These are phyloP conservation scores for Calidris pygmaea DNA, from an alignment of 2,113 vertebrate species.

Conservation along the genomic window DNA sequence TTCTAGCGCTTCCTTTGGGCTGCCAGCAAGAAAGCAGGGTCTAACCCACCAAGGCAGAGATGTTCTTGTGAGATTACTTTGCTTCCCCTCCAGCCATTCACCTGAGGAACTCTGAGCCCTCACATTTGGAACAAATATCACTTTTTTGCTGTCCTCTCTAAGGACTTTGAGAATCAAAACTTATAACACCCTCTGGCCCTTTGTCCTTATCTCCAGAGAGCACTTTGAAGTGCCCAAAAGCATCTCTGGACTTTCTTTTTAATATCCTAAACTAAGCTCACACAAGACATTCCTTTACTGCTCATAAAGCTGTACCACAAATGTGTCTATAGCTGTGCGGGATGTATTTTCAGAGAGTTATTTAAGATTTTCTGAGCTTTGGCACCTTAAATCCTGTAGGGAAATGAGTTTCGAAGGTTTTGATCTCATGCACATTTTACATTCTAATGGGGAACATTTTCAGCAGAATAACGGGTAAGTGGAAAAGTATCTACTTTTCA, in stretches of 20 bases:
- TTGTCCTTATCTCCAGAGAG: constrained; percentile 48
- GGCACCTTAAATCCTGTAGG: constrained; percentile 37
- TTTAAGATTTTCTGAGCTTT: constrained; percentile 48
- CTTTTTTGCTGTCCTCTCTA: background rate
- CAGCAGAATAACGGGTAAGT: background rate
- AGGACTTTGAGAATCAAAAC: constrained; percentile 8
- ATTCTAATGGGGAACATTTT: background rate
- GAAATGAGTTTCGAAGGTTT: constrained; percentile 60
- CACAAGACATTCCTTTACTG: constrained; percentile 28
- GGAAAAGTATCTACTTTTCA: background rate
- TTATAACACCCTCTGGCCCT: constrained; percentile 30
- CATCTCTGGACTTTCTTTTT: constrained; percentile 61
- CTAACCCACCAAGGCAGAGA: background rate
- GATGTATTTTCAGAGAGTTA: constrained; percentile 22
- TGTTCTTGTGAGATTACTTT: constrained; percentile 1
- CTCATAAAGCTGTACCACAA: background rate
- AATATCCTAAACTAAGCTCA: constrained; percentile 65
- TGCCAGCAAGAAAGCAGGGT: background rate
- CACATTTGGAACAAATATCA: constrained; percentile 56
- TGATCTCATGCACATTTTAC: constrained; percentile 21
- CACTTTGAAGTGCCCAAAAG: constrained; percentile 54
- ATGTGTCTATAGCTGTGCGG: background rate
- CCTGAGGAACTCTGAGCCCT: constrained; percentile 42
- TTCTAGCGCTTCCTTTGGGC: background rate
- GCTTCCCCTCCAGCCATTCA: constrained; percentile 46